Evolutionary conservation across 2,888 invertebrate genomes (phyloP), one percentile per base, ranked within the genome.

Genomic region (Ornithoptera priamus): DNA sequence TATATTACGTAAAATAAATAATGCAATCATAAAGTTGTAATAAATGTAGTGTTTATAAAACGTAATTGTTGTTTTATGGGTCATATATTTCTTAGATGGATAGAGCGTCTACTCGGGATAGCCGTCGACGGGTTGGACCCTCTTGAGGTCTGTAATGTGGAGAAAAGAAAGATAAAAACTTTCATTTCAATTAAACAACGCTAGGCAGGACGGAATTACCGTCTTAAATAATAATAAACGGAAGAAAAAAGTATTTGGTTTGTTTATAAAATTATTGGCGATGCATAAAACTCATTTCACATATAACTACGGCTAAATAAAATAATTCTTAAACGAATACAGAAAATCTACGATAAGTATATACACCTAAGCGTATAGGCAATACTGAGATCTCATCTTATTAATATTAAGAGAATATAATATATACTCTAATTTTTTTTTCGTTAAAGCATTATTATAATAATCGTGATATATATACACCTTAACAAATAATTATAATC

Each of bases 1-100:
- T 90, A 89, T 90, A 92, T 92, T 91, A 92, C 90, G 81, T 89
- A 90, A 90, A 92, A 92, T 92, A 90, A 92, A 92, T 92, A 91
- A 90, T 88, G 86, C 88, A 91, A 91, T 92, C 91, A 89, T 90
- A 90, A 91, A 90, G 89, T 89, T 88, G 89, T 91, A 89, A 90
- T 90, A 89, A 89, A 90, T 87, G 91, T 86, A 90, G 90, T 92
- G 91, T 92, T 92, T 92, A 90, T 91, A 91, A 90, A 90, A 90
- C 82, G 86, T 90, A 88, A 90, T 90, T 86, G 89, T 85, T 78
- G 84, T 86, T 92, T 91, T 90, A 90, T 90, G 90, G 90, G 78
- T 81, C 86, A 88, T 90, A 90, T 88, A 87, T 80, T 77, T 86
- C 83, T 81, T 79, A 78, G 80, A 82, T 80, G 83, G 86, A 84